Conservation (phyloP, 2,797 vertebrate species). For the Cynodonichthys magdalenae region DNA sequence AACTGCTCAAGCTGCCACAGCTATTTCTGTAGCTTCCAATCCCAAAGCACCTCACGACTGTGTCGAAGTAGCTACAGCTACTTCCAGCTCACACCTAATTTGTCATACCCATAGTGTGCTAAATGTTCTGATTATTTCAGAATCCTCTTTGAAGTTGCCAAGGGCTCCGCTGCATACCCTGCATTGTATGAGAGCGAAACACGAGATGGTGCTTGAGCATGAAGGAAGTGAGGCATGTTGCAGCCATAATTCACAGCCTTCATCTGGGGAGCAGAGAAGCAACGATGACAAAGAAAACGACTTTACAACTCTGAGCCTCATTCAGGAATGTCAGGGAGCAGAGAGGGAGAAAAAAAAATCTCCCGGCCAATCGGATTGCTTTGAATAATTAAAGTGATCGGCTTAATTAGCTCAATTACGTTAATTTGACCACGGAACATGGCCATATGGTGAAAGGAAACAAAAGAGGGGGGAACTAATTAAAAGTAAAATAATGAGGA, state of each 20-base stretch:
- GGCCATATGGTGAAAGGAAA: constrained; percentile 90
- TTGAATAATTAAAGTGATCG: constrained; percentile 92
- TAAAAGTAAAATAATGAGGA: constrained; percentile 93
- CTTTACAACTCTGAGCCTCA: constrained; percentile 74
- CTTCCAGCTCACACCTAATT: constrained; percentile 26
- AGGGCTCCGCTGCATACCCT: constrained; percentile 15
- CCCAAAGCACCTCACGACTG: constrained; percentile 32
- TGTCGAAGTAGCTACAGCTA: constrained; percentile 21
- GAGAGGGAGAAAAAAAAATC: constrained; percentile 73
- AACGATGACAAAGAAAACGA: constrained; percentile 67
- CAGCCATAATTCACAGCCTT: constrained; percentile 59
- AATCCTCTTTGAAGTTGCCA: constrained; percentile 30
- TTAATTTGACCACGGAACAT: constrained; percentile 90
- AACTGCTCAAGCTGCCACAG: constrained; percentile 27
- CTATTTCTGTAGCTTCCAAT: constrained; percentile 42
- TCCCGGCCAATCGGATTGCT: constrained; percentile 84
- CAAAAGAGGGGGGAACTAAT: constrained; percentile 91
- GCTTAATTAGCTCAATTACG: constrained; percentile 92
- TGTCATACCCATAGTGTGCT: constrained; percentile 33
- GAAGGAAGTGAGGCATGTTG: constrained; percentile 52
- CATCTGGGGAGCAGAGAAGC: constrained; percentile 43
- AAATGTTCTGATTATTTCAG: constrained; percentile 26
- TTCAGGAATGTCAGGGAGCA: constrained; percentile 76
- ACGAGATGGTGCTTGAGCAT: constrained; percentile 49
- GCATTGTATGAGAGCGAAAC: constrained; percentile 41